Evolutionary conservation across 2,113 vertebrate genomes (phyloP).

Genomic region (Gulo gulo): DNA sequence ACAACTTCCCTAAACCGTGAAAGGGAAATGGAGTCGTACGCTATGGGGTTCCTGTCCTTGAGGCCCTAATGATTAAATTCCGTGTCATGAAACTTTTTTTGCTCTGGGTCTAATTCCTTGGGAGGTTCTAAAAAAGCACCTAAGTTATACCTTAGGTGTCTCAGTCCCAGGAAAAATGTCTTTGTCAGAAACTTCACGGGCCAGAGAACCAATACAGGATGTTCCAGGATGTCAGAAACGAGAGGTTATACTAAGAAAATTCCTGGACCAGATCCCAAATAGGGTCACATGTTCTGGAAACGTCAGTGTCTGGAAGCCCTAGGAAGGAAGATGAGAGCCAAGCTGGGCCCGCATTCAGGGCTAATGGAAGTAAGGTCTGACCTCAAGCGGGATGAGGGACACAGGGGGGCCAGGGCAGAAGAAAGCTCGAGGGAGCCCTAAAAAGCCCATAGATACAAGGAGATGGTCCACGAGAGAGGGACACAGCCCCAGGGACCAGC

Average conservation of each 20-base stretch:
- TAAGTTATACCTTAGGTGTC: neutral
- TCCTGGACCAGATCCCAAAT: neutral
- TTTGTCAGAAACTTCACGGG: neutral
- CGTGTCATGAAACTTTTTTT: neutral
- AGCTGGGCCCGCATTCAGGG: too few relatives aligned
- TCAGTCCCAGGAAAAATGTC: neutral
- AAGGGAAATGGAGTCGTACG: neutral
- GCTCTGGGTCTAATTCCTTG: neutral
- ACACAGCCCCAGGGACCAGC: too few relatives aligned
- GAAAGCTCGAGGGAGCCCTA: neutral
- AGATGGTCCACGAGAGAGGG: neutral
- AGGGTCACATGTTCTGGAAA: neutral
- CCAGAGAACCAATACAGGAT: neutral
- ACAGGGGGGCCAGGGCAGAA: neutral
- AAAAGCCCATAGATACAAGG: neutral
- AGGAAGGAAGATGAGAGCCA: neutral
- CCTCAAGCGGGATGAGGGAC: neutral
- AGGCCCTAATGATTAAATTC: neutral
- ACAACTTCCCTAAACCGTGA: neutral
- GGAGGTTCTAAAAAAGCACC: neutral
- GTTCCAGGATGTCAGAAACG: neutral
- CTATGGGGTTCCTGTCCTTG: neutral
- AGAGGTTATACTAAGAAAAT: neutral
- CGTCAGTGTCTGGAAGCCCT: neutral
- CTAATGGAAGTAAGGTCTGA: neutral